Evolutionary conservation across 2,888 invertebrate species (phyloP).

Genomic region (Mythimna pallens): DNA sequence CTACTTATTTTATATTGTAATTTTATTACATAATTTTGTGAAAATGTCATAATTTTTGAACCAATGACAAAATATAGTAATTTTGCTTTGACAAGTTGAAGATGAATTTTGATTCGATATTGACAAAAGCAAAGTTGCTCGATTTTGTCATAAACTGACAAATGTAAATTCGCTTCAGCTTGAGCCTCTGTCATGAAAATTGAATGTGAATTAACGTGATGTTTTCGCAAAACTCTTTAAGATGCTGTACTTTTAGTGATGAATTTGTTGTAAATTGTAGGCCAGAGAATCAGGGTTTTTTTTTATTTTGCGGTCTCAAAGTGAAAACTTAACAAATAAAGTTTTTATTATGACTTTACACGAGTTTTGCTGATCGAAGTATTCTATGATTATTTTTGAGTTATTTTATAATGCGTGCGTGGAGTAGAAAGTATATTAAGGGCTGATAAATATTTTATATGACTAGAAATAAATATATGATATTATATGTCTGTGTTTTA

Average conservation of each 20-base stretch:
- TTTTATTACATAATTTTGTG: constrained; percentile 15
- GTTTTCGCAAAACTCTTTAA: neutral
- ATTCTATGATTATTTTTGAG: constrained; percentile 44
- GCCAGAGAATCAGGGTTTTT: constrained; percentile 37
- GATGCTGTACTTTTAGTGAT: constrained; percentile 1
- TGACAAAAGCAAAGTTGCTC: too few relatives aligned
- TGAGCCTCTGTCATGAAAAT: constrained; percentile 11
- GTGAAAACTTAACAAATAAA: neutral
- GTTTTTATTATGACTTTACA: neutral
- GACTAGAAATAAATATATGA: constrained; percentile 64
- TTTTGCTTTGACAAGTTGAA: neutral
- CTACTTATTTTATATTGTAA: constrained; percentile 33
- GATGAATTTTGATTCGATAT: too few relatives aligned
- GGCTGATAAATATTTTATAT: constrained; percentile 64
- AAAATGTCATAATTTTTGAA: constrained; percentile 11
- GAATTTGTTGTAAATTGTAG: constrained; percentile 25
- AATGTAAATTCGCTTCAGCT: constrained; percentile 17
- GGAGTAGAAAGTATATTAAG: constrained; percentile 52
- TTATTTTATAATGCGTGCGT: constrained; percentile 41
- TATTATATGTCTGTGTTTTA: constrained; percentile 50
- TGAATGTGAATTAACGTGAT: neutral
- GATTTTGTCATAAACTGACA: neutral
- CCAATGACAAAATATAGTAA: constrained; percentile 14
- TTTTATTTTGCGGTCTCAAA: constrained; percentile 28
- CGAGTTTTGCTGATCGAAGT: constrained; percentile 38